Evolutionary conservation across 1,140 invertebrate genomes (phyloP).

Genomic region (Anastrepha ludens): DNA sequence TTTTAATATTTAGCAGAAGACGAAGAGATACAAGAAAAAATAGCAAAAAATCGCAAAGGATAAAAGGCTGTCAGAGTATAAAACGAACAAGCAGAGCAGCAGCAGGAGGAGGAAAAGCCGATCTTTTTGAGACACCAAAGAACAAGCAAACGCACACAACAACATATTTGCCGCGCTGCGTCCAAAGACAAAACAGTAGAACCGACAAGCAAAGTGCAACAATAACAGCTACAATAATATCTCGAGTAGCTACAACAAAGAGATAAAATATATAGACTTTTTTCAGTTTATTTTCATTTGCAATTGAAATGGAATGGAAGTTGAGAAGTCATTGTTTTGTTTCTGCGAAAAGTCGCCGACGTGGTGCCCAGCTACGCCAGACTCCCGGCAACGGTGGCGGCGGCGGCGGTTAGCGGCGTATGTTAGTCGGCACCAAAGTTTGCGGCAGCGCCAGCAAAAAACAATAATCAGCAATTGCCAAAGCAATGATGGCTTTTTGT

Average conservation of each 20-base stretch:
- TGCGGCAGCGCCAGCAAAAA: not conserved
- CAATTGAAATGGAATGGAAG: constrained; percentile 44
- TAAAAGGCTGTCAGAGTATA: constrained; percentile 1
- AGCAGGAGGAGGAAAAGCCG: not conserved
- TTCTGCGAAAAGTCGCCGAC: not conserved
- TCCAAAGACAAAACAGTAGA: not conserved
- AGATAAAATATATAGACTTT: too few relatives aligned
- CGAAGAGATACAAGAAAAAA: not conserved
- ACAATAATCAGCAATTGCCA: constrained; percentile 32
- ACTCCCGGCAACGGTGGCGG: too few relatives aligned
- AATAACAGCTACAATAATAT: not conserved
- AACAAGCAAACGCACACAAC: not conserved
- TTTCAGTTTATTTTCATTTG: constrained; percentile 33
- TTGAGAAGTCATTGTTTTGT: constrained; percentile 35
- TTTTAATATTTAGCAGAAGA: constrained; percentile 22
- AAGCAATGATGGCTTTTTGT: not conserved
- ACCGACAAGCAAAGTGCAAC: not conserved
- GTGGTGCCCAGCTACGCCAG: not conserved
- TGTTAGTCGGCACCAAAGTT: not conserved
- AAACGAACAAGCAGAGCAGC: not conserved
- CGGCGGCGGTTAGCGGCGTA: not conserved
- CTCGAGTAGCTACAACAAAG: not conserved
- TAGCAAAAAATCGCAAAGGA: not conserved
- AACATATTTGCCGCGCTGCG: not conserved
- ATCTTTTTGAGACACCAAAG: too few relatives aligned